A percentile compares a stretch with the other conserved stretches of the same genome.
Evolutionary conservation across 2,797 vertebrate species (phyloP).

Genomic region (Clarias laeviceps): DNA sequence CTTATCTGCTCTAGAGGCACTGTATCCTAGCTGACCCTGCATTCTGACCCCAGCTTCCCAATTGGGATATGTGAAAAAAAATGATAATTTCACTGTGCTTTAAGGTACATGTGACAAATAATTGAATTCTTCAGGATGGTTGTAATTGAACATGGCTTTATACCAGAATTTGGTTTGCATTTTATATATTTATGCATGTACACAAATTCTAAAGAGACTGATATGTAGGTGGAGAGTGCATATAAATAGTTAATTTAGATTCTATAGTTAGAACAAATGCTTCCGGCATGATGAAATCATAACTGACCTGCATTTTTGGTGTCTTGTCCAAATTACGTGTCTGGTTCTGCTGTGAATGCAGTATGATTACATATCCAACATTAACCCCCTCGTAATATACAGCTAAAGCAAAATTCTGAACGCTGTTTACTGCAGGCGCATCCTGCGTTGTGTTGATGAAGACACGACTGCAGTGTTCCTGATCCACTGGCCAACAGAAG

Average conservation of each 20-base stretch:
- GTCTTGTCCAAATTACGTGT: background rate
- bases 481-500: constrained; percentile 3
- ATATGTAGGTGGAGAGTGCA: background rate
- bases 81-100: too few relatives aligned
- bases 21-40: too few relatives aligned
- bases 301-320: background rate
- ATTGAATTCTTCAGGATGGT: background rate
- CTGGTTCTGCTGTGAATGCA: background rate
- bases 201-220: background rate
- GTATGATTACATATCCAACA: background rate
- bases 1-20: too few relatives aligned
- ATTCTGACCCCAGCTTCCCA: too few relatives aligned
- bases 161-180: background rate
- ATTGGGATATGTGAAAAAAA: too few relatives aligned
- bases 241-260: background rate
- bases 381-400: background rate
- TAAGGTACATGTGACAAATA: too few relatives aligned
- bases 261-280: background rate
- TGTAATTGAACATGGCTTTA: background rate
- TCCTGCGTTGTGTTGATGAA: background rate
- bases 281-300: background rate
- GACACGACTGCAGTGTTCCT: constrained; percentile 8
- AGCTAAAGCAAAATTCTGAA: background rate
- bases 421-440: background rate
- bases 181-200: background rate